Base-by-base conservation (phyloP, 1,140 invertebrate species). In the Lamellibrachia luymesi region DNA sequence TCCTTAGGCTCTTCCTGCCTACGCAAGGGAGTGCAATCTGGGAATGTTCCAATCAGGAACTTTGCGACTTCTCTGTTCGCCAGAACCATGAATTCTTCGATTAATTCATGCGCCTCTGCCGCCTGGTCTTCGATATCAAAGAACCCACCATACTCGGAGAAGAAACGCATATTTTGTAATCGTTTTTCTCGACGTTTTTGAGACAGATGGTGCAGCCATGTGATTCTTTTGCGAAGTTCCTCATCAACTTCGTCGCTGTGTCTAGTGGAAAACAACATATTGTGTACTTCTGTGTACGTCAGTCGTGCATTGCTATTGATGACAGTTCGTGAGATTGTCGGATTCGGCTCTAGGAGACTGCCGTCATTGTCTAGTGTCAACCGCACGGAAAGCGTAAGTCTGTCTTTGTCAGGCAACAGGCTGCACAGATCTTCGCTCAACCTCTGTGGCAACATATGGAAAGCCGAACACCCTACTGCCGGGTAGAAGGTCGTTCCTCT, bases 21-120 rank as follows among this genome's bases (percentile, higher is more conserved):
- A 50, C 94, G 93, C 10, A 96, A 92, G 4, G 95, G 96, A 25
- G 94, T 95, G 7, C 92, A 92, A 25, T 94, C 92, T 22, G 94
- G 94, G 91, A 94, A 95, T 10, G n/a, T 91, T 93, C 93, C 91
- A 7, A 94, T 51, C 27, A 96, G 93, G 49, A 95, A 93, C 51
- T 94, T 94, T 27, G 94, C 95, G 10, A 96, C 94, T 51, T 95
- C 93, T 89, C 92, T 92, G 93, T 96, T 95, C 51, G 95, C 94
- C 92, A 94, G 94, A 90, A 96, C 94, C 92, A 95, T 94, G 52
- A 96, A 93, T 93, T 96, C 95, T 91, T 95, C 95, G 8, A 95
- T 94, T 10, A 95, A 93, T 50, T 94, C 94, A 94, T 96, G 95
- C 1, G 95, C 95, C 91, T 95, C 64, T 80, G 64, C 64, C 17